Evolutionary conservation across 2,797 vertebrate species (phyloP), one percentile per base, ranked within the genome.

Genomic region (Cynopterus sphinx): DNA sequence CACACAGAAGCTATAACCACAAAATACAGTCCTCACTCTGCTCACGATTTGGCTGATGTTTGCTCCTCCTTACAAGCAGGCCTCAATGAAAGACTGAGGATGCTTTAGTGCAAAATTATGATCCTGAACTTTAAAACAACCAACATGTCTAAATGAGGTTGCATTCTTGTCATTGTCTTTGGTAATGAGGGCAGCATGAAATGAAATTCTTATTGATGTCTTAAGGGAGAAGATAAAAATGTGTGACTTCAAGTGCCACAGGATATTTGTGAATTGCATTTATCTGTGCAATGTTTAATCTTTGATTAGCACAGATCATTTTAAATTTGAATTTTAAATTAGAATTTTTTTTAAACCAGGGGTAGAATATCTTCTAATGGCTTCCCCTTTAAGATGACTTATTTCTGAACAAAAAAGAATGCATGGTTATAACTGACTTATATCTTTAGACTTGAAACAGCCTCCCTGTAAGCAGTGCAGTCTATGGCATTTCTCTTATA

Each of bases 321-420:
- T 93, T 39, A 75, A 91, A 93, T 81, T 55, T 70, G 10, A 79
- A 68, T 83, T 74, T 84, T 53, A 61, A 61, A 68, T 85, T 51
- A 49, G 6, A 78, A 46, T 53, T 43, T 55, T 78, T 84, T n/a
- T 0, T 28, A 67, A 70, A 65, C 22, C 10, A 67, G 24, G 5
- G 21, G 24, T 41, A 85, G 77, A 94, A 63, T 67, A 17, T 89
- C 74, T 93, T 83, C n/a, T 73, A 87, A 9, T 63, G 49, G 13
- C 24, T 73, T 55, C 22, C 22, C 68, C 43, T 90, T 94, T 77
- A 59, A 75, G 39, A 33, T 65, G 63, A 57, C 5, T 82, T 75
- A 77, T 73, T 77, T 95, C 46, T 67, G 79, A 90, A 77, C 21
- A 78, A 41, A 85, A 91, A 36, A 73, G n/a, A 49, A 53, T 39